Evolutionary conservation across 2,113 vertebrate genomes (phyloP), one percentile per base, ranked within the genome.

Genomic region (Sander lucioperca): DNA sequence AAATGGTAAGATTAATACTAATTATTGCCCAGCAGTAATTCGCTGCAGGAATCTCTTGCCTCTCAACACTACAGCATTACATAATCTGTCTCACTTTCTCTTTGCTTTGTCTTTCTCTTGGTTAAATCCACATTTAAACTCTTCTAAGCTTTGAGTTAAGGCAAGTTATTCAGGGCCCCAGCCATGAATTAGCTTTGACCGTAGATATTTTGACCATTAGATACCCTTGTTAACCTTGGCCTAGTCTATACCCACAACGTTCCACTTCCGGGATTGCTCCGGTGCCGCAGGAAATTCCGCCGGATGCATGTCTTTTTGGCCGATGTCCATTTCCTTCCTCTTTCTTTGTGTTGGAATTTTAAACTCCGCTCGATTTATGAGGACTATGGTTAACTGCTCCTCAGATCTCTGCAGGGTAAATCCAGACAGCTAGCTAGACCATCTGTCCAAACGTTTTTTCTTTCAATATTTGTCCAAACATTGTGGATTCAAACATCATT

Each of bases 41-140:
- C 6, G 5, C 11, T 25, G 48, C 27, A 25, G 36, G 25, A 30
- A 64, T 63, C 19, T 68, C 23, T 43, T 43, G 39, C 39, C 39
- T 43, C 39, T 64, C 25, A 51, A 21, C 48, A 57, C 36, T 13
- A 48, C 36, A 15, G n/a, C 7, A 5, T 74, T 30, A 48, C 33
- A 18, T 74, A 39, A 70, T 65, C 57, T 30, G 15, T 73, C 66
- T 62, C 19, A 25, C 58, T 27, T 58, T 36, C 23, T 45, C 27
- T 74, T 74, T 47, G 39, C 68, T 77, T 67, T 23, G 43, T 59
- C 3, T 61, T 39, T 53, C 9, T 63, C 27, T 56, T 2, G 13
- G 7, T 51, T 68, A 33, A 68, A 78, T 82, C 59, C 45, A 48
- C 64, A 30, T 27, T 33, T 51, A 23, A 69, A 56, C 33, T 74